Evolutionary conservation across 92 coral and sea anemone species (phyloP).

Genomic region (Micromussa lordhowensis): DNA sequence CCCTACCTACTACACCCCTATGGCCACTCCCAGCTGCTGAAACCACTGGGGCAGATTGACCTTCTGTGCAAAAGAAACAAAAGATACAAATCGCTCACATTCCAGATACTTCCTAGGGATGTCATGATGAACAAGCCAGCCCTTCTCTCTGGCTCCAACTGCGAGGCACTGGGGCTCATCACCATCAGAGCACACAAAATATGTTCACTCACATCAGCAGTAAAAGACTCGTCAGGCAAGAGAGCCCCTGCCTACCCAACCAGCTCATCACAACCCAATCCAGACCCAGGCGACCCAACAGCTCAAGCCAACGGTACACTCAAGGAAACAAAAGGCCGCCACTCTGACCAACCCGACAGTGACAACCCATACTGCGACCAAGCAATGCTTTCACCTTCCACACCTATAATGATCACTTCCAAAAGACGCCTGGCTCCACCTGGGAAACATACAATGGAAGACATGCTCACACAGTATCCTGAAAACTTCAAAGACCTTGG

Average conservation of each 20-base stretch:
- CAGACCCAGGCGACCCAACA: too few relatives aligned
- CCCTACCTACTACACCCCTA: slow-evolving; percentile 55
- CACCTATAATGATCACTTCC: too few relatives aligned
- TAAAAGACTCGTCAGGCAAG: slow-evolving; percentile 18
- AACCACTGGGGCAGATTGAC: slow-evolving; percentile 61
- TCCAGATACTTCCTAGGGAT: slow-evolving; percentile 19
- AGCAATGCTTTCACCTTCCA: neutral
- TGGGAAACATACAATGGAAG: too few relatives aligned
- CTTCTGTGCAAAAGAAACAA: slow-evolving; percentile 41
- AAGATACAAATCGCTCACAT: slow-evolving; percentile 30
- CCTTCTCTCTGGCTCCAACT: too few relatives aligned
- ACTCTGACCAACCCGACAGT: slow-evolving; percentile 2
- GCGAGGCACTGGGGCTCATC: too few relatives aligned
- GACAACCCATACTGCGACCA: neutral
- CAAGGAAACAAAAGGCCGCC: neutral
- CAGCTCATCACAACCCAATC: neutral
- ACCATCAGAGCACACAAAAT: too few relatives aligned
- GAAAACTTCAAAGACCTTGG: too few relatives aligned
- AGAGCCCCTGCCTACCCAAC: slow-evolving; percentile 13
- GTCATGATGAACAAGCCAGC: slow-evolving; percentile 51
- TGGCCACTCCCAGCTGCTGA: slow-evolving; percentile 57
- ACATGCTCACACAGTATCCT: too few relatives aligned
- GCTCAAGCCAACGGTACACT: neutral
- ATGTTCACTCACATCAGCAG: slow-evolving; percentile 39
- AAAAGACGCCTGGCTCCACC: too few relatives aligned